phyloP scores from a whole-genome alignment of 2,888 invertebrate species.

The Ecdyonurus torrentis region DNA sequence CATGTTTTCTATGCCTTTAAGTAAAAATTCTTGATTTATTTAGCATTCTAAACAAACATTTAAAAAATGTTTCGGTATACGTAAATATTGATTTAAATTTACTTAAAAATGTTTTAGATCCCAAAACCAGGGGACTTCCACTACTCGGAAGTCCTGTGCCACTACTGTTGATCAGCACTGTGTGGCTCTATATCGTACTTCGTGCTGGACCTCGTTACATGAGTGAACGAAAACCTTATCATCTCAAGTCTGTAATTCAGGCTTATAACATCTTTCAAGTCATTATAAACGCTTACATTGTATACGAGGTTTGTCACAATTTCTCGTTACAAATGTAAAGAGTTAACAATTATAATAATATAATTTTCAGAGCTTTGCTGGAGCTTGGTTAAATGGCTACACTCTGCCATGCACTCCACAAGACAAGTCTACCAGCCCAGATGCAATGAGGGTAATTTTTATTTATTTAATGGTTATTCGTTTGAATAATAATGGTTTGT shows the following conservation, averaged over 20 bases:
- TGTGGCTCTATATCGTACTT: conserved; percentile 24
- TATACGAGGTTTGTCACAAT: conserved; percentile 24
- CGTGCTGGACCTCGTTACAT: conserved; percentile 25
- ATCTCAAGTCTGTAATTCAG: conserved; percentile 24
- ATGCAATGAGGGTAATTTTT: conserved; percentile 10
- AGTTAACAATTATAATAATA: neutral
- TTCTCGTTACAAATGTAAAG: too few species aligned
- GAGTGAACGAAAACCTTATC: conserved; percentile 25
- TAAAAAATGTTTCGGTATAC: too few species aligned
- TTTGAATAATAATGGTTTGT: too few species aligned
- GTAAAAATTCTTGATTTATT: too few species aligned
- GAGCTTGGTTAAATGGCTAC: conserved; percentile 9
- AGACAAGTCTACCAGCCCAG: conserved; percentile 9
- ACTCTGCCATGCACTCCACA: conserved; percentile 9
- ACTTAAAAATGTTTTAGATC: too few species aligned
- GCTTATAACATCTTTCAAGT: conserved; percentile 30
- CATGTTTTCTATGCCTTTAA: too few species aligned
- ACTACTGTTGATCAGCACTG: conserved; percentile 23
- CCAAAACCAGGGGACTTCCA: conserved; percentile 19
- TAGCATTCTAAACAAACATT: too few species aligned
- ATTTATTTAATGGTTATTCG: too few species aligned
- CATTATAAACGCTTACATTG: conserved; percentile 24
- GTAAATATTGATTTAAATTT: too few species aligned
- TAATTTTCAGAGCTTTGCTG: neutral
- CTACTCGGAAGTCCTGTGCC: conserved; percentile 27